Conservation (phyloP, 2,113 vertebrate species). For the Connochaetes taurinus region DNA sequence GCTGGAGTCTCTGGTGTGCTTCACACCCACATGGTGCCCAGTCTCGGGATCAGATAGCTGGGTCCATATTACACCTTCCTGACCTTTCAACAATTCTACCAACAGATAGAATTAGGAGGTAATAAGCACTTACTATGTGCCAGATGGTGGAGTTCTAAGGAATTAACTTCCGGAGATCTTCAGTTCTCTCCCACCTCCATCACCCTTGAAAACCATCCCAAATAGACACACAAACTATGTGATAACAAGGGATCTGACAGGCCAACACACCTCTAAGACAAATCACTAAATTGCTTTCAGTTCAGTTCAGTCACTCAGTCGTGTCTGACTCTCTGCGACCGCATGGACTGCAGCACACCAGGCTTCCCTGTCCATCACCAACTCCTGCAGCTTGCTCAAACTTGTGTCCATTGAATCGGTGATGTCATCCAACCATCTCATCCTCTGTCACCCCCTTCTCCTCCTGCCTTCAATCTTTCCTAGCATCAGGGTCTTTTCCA, state of each 20-base stretch:
- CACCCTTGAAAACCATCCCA: neutral
- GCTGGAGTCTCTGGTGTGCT: slow-evolving; percentile 42
- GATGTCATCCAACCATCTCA: neutral
- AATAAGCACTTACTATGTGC: neutral
- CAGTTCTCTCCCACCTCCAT: neutral
- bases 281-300: neutral
- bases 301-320: neutral
- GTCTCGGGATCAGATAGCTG: slow-evolving; percentile 56
- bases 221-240: neutral
- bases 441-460: neutral
- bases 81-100: neutral
- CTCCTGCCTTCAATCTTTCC: neutral
- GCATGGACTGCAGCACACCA: neutral
- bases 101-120: neutral
- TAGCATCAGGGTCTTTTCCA: neutral
- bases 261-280: neutral
- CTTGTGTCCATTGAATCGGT: neutral
- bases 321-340: neutral
- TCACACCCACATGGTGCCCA: slow-evolving; percentile 56
- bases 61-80: neutral
- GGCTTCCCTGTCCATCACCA: neutral
- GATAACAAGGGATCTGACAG: neutral
- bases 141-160: neutral
- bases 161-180: neutral
- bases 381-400: neutral